Conservation (phyloP, 2,113 vertebrate genomes). For the Symphodus melops region DNA sequence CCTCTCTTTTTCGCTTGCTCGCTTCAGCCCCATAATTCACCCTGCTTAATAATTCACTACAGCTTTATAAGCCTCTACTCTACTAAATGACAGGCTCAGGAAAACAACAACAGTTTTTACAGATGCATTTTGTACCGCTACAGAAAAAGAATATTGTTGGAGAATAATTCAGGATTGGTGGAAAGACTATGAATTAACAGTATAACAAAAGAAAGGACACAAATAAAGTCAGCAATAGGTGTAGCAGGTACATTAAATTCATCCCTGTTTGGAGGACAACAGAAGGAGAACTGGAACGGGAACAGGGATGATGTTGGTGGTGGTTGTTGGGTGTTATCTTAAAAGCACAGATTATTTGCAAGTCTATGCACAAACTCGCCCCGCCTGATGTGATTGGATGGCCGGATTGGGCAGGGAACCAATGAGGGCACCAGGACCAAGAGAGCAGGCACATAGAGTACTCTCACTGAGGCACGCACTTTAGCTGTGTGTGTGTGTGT, state of each 20-base stretch:
- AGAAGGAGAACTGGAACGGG: conserved; percentile 6
- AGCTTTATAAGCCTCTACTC: conserved; percentile 72
- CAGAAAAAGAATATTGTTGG: conserved; percentile 29
- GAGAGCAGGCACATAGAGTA: conserved; percentile 62
- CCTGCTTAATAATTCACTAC: conserved; percentile 83
- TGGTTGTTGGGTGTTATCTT: conserved; percentile 61
- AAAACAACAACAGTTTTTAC: conserved; percentile 58
- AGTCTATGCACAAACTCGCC: conserved; percentile 67
- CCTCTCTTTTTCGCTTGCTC: conserved; percentile 52
- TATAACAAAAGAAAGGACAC: not conserved
- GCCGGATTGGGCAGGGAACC: conserved; percentile 64
- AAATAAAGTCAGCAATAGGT: not conserved
- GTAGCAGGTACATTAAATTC: conserved; percentile 8
- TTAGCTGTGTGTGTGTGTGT: conserved; percentile 39
- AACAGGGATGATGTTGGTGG: conserved; percentile 32
- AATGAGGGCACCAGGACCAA: conserved; percentile 64
- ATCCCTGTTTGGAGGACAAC: conserved; percentile 23
- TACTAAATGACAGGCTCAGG: conserved; percentile 60
- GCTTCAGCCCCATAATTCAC: conserved; percentile 77
- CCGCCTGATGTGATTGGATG: conserved; percentile 67
- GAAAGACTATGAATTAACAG: not conserved
- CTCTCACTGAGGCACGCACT: conserved; percentile 72
- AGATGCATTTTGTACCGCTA: conserved; percentile 25
- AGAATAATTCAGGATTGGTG: conserved; percentile 1
- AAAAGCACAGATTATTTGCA: conserved; percentile 74